Base-by-base conservation (phyloP, 1,140 invertebrate genomes). In the Papilio polytes region DNA sequence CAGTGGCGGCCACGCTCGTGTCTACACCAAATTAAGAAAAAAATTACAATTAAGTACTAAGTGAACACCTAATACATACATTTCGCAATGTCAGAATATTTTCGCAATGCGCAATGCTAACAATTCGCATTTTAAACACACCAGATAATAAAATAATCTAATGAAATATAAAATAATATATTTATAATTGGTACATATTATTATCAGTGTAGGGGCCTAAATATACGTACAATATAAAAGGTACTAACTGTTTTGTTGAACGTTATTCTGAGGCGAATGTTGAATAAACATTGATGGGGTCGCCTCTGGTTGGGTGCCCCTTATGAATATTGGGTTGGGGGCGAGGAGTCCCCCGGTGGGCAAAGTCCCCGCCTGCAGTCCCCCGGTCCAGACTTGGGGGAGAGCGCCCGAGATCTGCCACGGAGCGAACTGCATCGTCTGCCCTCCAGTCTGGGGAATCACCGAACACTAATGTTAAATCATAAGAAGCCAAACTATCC, bases 261-360 rank as follows among this genome's bases (percentile, higher is more conserved):
- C 85, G 56, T 86, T 92, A 81, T 92, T 94, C 83, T 97, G 97
- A 13, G 97, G 97, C 89, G 97, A 97, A 89, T 98, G 98, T 88
- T 98, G 98, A 84, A 98, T 98, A 85, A 98, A 98, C 97, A 98
- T 98, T 0, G 92, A 92, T n/a, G 90, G 89, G 10, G 89, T 84
- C 18, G 96, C 96, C 89, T 98, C 98, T 13, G 97, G 97, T 86
- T 98, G 97, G 0, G 95, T 92, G 10, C 97, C 97, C 80, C 98
- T 94, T 84, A 98, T 98, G 85, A 98, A 98, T 85, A 98, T 98
- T 36, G 97, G 97, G 94, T 98, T 98, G 6, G 96, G 97, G 0
- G 96, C 96, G 1, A 97, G 89, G 7, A 95, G 84, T 1, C 94
- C 93, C 1, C 94, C 93, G 1, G 93, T 87, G 0, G 91, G 92